Evolutionary conservation across 2,888 invertebrate genomes (phyloP).

Genomic region (Siphlonurus alternatus): DNA sequence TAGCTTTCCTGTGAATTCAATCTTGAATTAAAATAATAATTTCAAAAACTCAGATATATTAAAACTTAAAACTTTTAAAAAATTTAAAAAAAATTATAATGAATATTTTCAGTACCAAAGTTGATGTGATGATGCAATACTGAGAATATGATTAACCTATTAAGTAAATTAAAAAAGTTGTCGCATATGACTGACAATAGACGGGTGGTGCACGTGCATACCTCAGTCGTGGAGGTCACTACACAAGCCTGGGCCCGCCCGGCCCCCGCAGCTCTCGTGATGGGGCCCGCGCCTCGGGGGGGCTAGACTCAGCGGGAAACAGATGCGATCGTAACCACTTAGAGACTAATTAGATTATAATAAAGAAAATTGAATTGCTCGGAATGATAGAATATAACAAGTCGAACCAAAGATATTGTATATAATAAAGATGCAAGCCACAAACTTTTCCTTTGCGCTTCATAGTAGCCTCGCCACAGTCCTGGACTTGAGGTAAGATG

Average conservation of each 20-base stretch:
- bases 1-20: constrained; percentile 6
- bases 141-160: background rate
- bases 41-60: background rate
- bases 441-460: background rate
- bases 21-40: constrained; percentile 4
- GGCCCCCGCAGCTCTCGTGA: background rate
- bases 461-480: background rate
- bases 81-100: too few species aligned
- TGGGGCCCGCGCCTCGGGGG: background rate
- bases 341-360: background rate
- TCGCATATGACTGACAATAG: background rate
- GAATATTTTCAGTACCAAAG: too few species aligned
- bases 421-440: too few species aligned
- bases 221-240: background rate
- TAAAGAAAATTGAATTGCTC: too few species aligned
- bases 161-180: background rate
- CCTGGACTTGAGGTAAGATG: background rate
- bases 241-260: too few species aligned
- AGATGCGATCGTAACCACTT: background rate
- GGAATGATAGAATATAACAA: too few species aligned
- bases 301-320: too few species aligned
- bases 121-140: too few species aligned
- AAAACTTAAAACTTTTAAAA: too few species aligned
- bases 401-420: background rate
- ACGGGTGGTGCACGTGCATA: background rate